A percentile compares a stretch with the other conserved stretches of the same genome.
These are phyloP conservation scores for Pelecanus crispus DNA, from an alignment of 2,113 vertebrate species.

Conservation along the genomic window DNA sequence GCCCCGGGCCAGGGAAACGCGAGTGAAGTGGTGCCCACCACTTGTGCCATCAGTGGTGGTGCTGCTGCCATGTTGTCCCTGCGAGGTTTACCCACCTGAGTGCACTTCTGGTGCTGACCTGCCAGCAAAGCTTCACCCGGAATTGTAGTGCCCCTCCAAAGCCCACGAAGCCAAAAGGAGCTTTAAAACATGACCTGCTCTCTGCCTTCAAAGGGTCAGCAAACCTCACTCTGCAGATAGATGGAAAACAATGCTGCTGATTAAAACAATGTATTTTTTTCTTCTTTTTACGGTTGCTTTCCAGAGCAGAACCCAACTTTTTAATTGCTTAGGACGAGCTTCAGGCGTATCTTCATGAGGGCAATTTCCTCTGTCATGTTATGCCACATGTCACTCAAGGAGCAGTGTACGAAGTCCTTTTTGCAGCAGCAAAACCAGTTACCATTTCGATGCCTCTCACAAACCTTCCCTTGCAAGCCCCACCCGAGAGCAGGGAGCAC, in stretches of 20 bases:
- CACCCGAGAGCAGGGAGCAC: accelerated
- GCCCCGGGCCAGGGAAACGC: neutral
- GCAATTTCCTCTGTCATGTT: neutral
- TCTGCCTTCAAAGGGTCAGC: neutral
- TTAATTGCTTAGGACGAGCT: neutral
- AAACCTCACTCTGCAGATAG: neutral
- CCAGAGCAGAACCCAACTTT: neutral
- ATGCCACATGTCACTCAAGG: neutral
- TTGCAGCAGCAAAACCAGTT: neutral
- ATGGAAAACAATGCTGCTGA: neutral
- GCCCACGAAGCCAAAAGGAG: neutral
- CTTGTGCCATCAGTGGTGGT: neutral
- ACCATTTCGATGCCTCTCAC: neutral
- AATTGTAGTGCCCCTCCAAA: neutral
- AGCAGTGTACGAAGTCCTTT: neutral
- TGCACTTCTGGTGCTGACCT: neutral
- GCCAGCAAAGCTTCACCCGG: neutral
- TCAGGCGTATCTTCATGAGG: accelerated
- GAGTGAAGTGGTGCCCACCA: neutral
- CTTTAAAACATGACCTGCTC: neutral
- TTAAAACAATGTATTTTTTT: neutral
- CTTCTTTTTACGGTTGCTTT: neutral
- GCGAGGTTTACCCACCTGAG: neutral
- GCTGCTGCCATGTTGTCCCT: accelerated
- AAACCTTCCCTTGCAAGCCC: neutral